Base-by-base conservation (phyloP, 2,888 invertebrate genomes). In the Philaethria dido region DNA sequence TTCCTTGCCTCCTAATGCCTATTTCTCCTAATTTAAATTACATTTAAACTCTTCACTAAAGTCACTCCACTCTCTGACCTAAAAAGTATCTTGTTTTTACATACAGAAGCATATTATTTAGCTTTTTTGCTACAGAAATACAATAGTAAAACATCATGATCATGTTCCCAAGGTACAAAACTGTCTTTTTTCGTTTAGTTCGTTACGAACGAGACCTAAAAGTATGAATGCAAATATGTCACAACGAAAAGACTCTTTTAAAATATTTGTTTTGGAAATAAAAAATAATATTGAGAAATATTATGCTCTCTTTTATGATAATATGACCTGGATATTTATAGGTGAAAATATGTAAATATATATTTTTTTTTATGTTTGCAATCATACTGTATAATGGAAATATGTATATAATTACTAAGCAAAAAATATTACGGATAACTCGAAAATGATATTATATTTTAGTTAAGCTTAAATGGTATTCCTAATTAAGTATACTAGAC, bases 161-260 rank as follows among this genome's bases (percentile, higher is more conserved):
- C 57, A 57, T 57, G 22, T 42, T 39, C 33, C 9, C 13, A 60
- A 60, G 47, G 47, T 33, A 60, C 47, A 60, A 60, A 14, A 33
- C 3, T 13, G 4, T 13, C 18, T 60, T 45, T 60, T 60, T 45
- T 25, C 59, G 29, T 44, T 59, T 2, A 59, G 0, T 42, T 36
- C 36, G 20, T 55, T 55, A 16, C 50, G 6, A 25, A 59, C 25
- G 9, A 52, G 33, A 52, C 33, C 29, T 29, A 29, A 11, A 52
- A 13, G 8, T 33, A 8, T 29, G 52, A 13, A 29, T 33, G 16
- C n/a, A 36, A 55, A 55, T 55, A n/a, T 57, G 55, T 22, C 36
- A 22, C 55, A 25, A 25, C 57, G 39, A 11, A 55, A 39, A 57
- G 5, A 16, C 42, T 13, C 42, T 42, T 22, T 42, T 22, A 25